phyloP scores from a whole-genome alignment of 2,888 invertebrate genomes.

The Phasia obesa region DNA sequence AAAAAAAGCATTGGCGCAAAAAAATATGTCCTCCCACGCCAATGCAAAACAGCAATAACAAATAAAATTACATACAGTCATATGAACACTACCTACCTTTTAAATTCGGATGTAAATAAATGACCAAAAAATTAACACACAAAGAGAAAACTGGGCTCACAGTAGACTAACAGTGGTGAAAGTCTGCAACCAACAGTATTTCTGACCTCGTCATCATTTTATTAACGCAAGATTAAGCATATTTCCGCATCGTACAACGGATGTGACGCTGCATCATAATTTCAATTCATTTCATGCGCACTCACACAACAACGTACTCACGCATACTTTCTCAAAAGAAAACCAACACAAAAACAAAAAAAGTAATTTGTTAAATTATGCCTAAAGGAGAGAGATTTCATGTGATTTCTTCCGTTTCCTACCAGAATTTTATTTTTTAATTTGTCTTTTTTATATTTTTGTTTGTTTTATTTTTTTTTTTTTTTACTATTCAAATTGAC shows the following conservation, averaged over 20 bases:
- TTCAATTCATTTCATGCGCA: slow-evolving; percentile 43
- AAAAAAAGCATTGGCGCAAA: no score
- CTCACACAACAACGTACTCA: slow-evolving; percentile 10
- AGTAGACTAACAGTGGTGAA: slow-evolving; percentile 12
- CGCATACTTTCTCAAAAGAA: background rate
- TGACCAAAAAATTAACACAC: background rate
- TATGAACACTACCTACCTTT: background rate
- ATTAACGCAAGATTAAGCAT: slow-evolving; percentile 76
- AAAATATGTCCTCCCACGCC: no score
- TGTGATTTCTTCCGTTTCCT: slow-evolving; percentile 25
- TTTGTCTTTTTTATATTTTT: slow-evolving; percentile 23
- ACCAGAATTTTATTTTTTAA: background rate
- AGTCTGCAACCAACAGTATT: slow-evolving; percentile 24
- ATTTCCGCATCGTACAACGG: slow-evolving; percentile 72
- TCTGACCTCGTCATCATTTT: slow-evolving; percentile 74
- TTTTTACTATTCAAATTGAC: slow-evolving; percentile 76
- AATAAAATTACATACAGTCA: slow-evolving; percentile 27
- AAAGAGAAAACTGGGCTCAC: slow-evolving; percentile 29
- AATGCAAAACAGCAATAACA: slow-evolving; percentile 7
- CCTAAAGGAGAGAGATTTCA: slow-evolving; percentile 44
- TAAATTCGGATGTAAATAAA: background rate
- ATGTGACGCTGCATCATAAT: slow-evolving; percentile 72
- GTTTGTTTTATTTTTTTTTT: slow-evolving; percentile 61
- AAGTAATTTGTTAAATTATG: slow-evolving; percentile 69
- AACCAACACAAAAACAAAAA: slow-evolving; percentile 22